Evolutionary conservation across 1,140 invertebrate species (phyloP).

Genomic region (Amyelois transitella): DNA sequence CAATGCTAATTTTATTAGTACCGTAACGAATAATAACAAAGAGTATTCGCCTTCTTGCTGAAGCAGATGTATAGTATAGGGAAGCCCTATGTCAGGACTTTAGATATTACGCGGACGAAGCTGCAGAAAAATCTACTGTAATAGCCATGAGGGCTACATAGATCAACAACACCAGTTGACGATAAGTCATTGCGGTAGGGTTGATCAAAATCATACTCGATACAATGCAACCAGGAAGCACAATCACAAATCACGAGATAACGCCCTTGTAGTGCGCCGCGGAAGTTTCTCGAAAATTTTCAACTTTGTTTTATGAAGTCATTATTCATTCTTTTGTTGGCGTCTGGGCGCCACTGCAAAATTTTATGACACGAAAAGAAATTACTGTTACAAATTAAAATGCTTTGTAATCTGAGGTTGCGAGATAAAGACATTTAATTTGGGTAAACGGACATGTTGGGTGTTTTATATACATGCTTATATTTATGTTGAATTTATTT

Average conservation of each 20-base stretch:
- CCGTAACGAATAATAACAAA: no score
- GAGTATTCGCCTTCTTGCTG: no score
- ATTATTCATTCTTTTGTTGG: conserved; percentile 70
- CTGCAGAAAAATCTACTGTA: no score
- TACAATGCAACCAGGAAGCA: conserved; percentile 17
- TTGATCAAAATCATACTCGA: conserved; percentile 1
- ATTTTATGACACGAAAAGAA: conserved; percentile 66
- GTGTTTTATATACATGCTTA: no score
- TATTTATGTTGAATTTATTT: no score
- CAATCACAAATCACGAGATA: conserved; percentile 51
- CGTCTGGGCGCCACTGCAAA: conserved; percentile 44
- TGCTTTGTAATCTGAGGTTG: conserved; percentile 51
- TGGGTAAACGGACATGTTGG: conserved; percentile 9
- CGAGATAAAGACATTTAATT: conserved; percentile 35
- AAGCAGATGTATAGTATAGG: no score
- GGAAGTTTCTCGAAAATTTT: conserved; percentile 58
- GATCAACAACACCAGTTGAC: background rate
- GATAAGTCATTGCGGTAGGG: background rate
- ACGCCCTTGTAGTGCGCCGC: conserved; percentile 32
- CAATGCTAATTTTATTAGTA: no score
- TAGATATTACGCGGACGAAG: no score
- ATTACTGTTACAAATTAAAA: conserved; percentile 66
- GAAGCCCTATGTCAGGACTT: no score
- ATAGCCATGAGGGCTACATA: background rate
- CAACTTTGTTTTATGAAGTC: conserved; percentile 67